Evolutionary conservation across 2,113 vertebrate genomes (phyloP), one percentile per base, ranked within the genome.

Genomic region (Elanoides forficatus): DNA sequence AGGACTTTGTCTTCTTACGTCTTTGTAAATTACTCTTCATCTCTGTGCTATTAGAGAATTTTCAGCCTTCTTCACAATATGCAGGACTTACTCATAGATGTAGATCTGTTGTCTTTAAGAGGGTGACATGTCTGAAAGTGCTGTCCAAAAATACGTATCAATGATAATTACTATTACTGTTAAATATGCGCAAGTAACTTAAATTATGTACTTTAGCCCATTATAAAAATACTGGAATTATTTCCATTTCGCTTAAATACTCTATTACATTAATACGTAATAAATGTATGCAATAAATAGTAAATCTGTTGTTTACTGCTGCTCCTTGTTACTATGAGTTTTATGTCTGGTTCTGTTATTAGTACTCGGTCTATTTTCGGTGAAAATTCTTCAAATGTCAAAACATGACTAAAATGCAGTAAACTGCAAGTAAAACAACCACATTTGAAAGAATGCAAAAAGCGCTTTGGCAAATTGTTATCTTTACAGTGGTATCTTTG

Each of bases 351-450:
- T 95, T 93, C 45, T 82, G 60, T 82, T 93, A 55, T 81, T 87
- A 50, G 71, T 73, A 88, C 1, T 6, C 83, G 21, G 36, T 93
- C 87, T 96, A 67, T 91, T 95, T 97, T 93, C 0, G 2, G 67
- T 83, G 93, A 95, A 93, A 93, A 90, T 81, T 91, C 84, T 90
- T 95, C 86, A 94, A 59, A 88, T 85, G 78, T 91, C 81, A 93
- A 90, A 96, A 93, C 87, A 94, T 12, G 74, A 95, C 78, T 62
- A 55, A 96, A 94, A 75, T 5, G 34, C 50, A 67, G 84, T 48
- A 95, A 96, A 62, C 67, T 85, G 78, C 81, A 50, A 93, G 79
- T 87, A 58, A 75, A 94, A 75, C 56, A 85, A 93, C 87, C 85
- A 43, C 82, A 66, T 88, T 87, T 91, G 91, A 94, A 94, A 95